Evolutionary conservation across 2,113 vertebrate genomes (phyloP).

Genomic region (Herpetotheres cachinnans): DNA sequence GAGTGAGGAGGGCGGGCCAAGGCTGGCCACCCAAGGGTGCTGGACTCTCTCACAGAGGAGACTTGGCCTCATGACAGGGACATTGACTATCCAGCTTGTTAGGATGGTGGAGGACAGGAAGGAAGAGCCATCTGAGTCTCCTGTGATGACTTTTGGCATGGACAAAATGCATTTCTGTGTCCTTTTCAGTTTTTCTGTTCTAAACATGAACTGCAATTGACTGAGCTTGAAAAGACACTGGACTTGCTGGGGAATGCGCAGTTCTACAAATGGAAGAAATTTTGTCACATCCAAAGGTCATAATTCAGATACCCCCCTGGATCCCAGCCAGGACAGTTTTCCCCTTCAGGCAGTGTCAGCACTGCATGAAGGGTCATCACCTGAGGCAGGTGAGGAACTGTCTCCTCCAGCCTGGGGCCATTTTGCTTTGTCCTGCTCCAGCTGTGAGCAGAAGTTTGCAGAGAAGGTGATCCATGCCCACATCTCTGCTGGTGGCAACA

Average conservation of each 20-base stretch:
- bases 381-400: neutral
- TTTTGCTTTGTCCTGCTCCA: neutral
- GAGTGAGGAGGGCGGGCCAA: neutral
- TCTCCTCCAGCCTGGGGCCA: neutral
- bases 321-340: neutral
- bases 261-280: neutral
- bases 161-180: neutral
- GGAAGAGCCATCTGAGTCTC: neutral
- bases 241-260: neutral
- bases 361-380: neutral
- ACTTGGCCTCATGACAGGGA: neutral
- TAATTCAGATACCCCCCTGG: no score
- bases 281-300: neutral
- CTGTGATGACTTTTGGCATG: neutral
- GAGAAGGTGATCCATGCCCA: neutral
- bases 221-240: neutral
- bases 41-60: neutral
- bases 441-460: neutral
- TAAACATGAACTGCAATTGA: neutral
- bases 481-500: neutral
- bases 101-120: neutral
- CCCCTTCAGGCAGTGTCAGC: neutral
- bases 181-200: neutral
- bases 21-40: neutral
- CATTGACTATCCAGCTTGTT: neutral